phyloP scores from a whole-genome alignment of 2,797 vertebrate genomes.

The Halcyon chelicuti region DNA sequence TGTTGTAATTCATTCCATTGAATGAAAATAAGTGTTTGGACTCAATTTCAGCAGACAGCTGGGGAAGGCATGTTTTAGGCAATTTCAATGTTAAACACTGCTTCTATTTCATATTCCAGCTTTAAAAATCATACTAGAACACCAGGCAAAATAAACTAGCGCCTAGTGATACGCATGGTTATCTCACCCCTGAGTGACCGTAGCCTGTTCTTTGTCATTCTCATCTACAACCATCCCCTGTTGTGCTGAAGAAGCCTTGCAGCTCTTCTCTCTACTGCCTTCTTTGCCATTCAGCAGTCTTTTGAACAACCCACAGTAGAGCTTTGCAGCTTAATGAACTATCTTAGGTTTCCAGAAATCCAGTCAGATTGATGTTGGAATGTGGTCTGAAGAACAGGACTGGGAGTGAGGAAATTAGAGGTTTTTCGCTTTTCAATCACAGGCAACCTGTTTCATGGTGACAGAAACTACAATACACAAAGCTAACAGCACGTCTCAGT shows the following conservation, averaged over 20 bases:
- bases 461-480: not conserved
- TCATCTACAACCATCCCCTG: not conserved
- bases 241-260: not conserved
- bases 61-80: not conserved
- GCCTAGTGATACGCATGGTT: not conserved
- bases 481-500: not conserved
- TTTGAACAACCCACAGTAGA: not conserved
- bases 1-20: not conserved
- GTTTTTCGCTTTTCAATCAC: not conserved
- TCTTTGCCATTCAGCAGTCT: not conserved
- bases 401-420: not conserved
- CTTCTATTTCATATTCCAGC: not conserved
- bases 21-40: not conserved
- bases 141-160: not conserved
- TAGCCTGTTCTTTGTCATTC: not conserved
- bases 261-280: not conserved
- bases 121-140: not conserved
- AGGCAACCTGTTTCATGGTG: not conserved
- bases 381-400: not conserved
- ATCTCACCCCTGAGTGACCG: rapidly evolving
- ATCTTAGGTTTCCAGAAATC: not conserved
- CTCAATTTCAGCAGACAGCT: not conserved
- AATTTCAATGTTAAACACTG: not conserved
- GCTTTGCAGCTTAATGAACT: not conserved
- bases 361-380: not conserved